phyloP scores from a whole-genome alignment of 2,888 invertebrate genomes.

The Amphipyra berbera region DNA sequence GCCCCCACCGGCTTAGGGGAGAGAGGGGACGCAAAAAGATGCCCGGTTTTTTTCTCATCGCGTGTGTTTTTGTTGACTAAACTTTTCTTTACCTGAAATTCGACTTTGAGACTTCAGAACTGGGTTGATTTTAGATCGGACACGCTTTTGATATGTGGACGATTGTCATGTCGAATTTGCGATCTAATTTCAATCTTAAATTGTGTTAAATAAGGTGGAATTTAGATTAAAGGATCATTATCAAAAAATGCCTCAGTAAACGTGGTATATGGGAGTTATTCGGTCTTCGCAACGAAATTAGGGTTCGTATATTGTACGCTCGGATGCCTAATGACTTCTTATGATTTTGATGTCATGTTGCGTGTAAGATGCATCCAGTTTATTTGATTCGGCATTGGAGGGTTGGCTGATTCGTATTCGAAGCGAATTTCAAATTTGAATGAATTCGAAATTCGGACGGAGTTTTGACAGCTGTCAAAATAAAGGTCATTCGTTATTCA shows the following conservation, averaged over 20 bases:
- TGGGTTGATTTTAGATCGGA: conserved; percentile 56
- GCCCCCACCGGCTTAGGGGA: conserved; percentile 78
- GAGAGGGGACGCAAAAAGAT: conserved; percentile 87
- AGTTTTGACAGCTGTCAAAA: conserved; percentile 59
- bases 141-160: conserved; percentile 74
- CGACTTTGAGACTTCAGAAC: conserved; percentile 43
- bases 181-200: conserved; percentile 59
- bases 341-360: conserved; percentile 87
- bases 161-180: conserved; percentile 73
- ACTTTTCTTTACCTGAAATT: conserved; percentile 51
- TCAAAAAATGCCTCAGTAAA: conserved; percentile 76
- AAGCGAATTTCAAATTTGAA: conserved; percentile 62
- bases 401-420: conserved; percentile 71
- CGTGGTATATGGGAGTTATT: conserved; percentile 80
- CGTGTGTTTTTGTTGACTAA: conserved; percentile 85
- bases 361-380: conserved; percentile 77
- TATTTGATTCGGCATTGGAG: conserved; percentile 77
- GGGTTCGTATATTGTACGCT: conserved; percentile 78
- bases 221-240: conserved; percentile 53
- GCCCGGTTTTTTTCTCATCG: conserved; percentile 85
- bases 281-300: conserved; percentile 79
- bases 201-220: conserved; percentile 24
- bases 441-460: conserved; percentile 46
- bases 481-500: conserved; percentile 58
- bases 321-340: conserved; percentile 88